A percentile compares a stretch with the other conserved stretches of the same genome.
phyloP scores from a whole-genome alignment of 2,888 invertebrate genomes.

The Sisyra nigra region DNA sequence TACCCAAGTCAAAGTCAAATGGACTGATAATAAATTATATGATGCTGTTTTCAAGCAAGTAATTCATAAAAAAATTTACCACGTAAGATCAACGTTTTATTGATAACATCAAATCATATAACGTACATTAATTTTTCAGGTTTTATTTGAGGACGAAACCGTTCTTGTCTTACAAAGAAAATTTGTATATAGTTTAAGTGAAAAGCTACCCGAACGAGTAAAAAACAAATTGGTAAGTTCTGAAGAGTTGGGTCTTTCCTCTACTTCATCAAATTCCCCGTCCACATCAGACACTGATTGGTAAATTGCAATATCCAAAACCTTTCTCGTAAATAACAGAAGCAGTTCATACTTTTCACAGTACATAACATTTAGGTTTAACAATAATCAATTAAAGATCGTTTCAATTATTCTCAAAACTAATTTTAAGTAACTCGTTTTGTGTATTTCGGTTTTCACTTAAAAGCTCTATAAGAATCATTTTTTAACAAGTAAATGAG shows the following conservation, averaged over 20 bases:
- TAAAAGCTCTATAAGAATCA: no score
- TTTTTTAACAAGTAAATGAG: no score
- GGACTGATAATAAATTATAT: conserved; percentile 34
- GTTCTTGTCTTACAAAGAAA: conserved; percentile 30
- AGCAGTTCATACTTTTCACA: conserved; percentile 4
- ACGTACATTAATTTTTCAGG: no score
- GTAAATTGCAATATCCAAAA: not conserved
- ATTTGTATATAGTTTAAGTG: conserved; percentile 33
- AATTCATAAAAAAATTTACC: conserved; percentile 25
- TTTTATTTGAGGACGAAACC: conserved; percentile 32
- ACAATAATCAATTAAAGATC: no score
- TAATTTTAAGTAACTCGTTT: no score
- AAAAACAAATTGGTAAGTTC: conserved; percentile 31
- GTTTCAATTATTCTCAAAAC: no score
- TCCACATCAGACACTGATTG: no score
- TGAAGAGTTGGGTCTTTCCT: not conserved
- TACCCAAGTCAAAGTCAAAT: conserved; percentile 32
- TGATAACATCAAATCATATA: conserved; percentile 15
- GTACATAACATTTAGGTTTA: conserved; percentile 6
- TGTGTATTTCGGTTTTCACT: no score
- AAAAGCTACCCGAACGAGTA: conserved; percentile 39
- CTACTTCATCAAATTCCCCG: not conserved
- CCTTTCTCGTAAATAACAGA: not conserved
- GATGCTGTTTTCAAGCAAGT: conserved; percentile 30
- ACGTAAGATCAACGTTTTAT: conserved; percentile 19